Base-by-base conservation (phyloP, 1,140 invertebrate genomes). In the Drosophila ambigua region DNA sequence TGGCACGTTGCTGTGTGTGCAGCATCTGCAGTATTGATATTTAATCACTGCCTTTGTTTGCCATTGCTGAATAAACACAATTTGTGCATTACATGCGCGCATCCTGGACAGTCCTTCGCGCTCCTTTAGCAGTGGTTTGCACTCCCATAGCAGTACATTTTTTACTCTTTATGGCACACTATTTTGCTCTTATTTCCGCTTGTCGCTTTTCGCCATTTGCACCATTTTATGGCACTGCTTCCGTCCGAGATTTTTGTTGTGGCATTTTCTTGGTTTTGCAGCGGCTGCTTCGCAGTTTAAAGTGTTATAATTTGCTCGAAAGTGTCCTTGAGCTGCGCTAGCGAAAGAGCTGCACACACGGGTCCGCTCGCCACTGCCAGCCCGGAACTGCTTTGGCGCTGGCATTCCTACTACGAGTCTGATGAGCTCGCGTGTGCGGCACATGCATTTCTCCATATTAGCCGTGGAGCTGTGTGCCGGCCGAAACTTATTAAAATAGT, bases 141-240 rank as follows among this genome's bases (percentile, higher is more conserved):
- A 58, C 31, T 52, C 43, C 35, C 23, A 20, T 31, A 53, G 54
- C 60, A 61, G 26, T 66, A 68, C 61, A 64, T 81, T 87, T 16
- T 16, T 16, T 16, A 16, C 16, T 16, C 1, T 16, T 87, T 85
- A 85, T 85, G 84, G 62, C 77, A 81, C 51, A 78, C 74, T 87
- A 85, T 85, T 85, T 85, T 85, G 74, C 51, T 68, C 62, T 68
- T 74, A 87, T 87, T 85, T 85, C 81, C 82, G 82, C 72, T 82
- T 81, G 82, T 66, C 82, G 66, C 79, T 73, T 77, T 61, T 41
- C 63, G 39, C 62, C 74, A 69, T 61, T 64, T 77, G 59, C 43
- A 13, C 52, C 44, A 65, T 73, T 74, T 83, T 55, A 63, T 59
- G 55, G 67, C 52, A 53, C 46, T 55, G 59, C 63, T 83, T 72